Percentiles rank a stretch among this genome's conserved stretches.
These are phyloP conservation scores for Epicauta chinensis DNA, from an alignment of 1,140 invertebrate species.

Conservation along the genomic window DNA sequence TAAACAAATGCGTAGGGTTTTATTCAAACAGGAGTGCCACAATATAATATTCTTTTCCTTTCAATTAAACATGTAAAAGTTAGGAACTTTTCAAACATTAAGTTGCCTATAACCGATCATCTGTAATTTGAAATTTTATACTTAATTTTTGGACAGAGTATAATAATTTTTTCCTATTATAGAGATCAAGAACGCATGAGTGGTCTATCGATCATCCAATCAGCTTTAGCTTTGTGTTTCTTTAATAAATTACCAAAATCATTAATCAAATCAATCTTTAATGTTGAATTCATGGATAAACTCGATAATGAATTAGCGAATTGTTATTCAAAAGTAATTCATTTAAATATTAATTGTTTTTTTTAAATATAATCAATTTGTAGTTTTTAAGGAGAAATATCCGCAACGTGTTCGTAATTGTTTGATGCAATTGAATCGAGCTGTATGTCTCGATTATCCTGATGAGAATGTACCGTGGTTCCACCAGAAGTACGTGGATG, in stretches of 20 bases:
- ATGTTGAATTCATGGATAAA: slow-evolving; percentile 49
- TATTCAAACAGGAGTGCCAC: too few species aligned
- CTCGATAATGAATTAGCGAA: slow-evolving; percentile 48
- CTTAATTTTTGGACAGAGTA: too few species aligned
- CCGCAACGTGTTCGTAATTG: slow-evolving; percentile 46
- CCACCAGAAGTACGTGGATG: slow-evolving; percentile 55
- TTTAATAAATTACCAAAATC: slow-evolving; percentile 44
- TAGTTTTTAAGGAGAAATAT: slow-evolving; percentile 45
- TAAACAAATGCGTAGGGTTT: too few species aligned
- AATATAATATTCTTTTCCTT: too few species aligned
- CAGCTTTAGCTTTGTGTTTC: slow-evolving; percentile 44
- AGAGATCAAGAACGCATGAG: slow-evolving; percentile 48
- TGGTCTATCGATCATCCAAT: slow-evolving; percentile 44
- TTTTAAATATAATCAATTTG: slow-evolving; percentile 31
- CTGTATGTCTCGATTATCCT: slow-evolving; percentile 56
- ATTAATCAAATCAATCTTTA: slow-evolving; percentile 49
- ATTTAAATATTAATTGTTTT: background rate
- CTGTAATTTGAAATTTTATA: too few species aligned
- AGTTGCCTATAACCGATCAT: too few species aligned
- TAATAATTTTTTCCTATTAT: slow-evolving; percentile 6
- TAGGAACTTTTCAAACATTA: too few species aligned
- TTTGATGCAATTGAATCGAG: slow-evolving; percentile 56
- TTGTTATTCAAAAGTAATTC: slow-evolving; percentile 45
- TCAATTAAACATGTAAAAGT: too few species aligned
- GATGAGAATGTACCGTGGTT: slow-evolving; percentile 58